Evolutionary conservation across 2,113 vertebrate genomes (phyloP).

Genomic region (Pterocles gutturalis): DNA sequence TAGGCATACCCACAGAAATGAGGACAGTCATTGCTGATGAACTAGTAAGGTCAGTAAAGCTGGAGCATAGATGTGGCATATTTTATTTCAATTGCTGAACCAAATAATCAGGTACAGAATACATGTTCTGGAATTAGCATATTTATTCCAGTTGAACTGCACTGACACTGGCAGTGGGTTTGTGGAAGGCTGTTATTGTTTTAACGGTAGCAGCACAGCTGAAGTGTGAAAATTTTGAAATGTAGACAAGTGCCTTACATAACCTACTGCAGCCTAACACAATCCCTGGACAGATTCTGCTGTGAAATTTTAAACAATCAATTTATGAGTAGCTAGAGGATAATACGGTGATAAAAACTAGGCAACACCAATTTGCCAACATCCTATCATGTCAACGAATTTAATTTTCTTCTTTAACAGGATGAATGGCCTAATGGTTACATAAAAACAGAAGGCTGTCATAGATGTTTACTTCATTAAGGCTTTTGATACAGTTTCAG

Average conservation of each 20-base stretch:
- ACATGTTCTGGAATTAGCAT: constrained; percentile 33
- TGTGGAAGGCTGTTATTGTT: neutral
- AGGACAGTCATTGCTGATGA: neutral
- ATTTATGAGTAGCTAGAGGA: neutral
- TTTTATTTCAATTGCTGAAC: constrained; percentile 36
- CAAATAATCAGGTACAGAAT: constrained; percentile 39
- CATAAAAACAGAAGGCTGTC: neutral
- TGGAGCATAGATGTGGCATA: neutral
- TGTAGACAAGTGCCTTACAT: constrained; percentile 28
- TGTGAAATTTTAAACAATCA: neutral
- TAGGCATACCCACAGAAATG: neutral
- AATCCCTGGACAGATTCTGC: neutral
- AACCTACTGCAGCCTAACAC: neutral
- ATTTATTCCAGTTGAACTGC: constrained; percentile 49
- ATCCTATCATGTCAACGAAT: neutral
- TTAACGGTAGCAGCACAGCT: constrained; percentile 1
- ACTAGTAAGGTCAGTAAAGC: constrained; percentile 12
- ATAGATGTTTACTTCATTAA: neutral
- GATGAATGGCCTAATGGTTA: neutral
- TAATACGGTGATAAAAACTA: neutral
- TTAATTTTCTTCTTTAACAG: neutral
- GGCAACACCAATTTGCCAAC: neutral
- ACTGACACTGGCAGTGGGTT: neutral
- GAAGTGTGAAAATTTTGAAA: constrained; percentile 53
- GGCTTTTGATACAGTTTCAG: neutral